These are phyloP conservation scores for Aphelinus certus DNA, from an alignment of 1,140 invertebrate species.

Conservation along the genomic window DNA sequence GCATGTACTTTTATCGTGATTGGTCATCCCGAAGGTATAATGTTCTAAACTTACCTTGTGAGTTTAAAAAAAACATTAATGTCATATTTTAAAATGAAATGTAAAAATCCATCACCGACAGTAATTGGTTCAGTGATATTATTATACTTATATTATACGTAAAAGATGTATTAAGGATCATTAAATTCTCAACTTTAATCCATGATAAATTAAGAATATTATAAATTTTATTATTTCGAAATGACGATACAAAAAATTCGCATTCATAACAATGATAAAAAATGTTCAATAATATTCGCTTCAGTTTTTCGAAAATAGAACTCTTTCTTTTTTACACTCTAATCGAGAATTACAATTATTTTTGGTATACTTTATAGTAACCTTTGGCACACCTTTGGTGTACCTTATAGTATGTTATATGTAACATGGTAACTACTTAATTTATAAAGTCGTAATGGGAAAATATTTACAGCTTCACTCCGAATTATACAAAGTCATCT, in stretches of 20 bases:
- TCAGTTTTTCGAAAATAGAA: slow-evolving; percentile 8
- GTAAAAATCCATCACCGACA: too few relatives aligned
- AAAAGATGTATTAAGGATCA: too few relatives aligned
- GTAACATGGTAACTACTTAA: slow-evolving; percentile 46
- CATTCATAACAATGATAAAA: slow-evolving; percentile 47
- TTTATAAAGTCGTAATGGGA: slow-evolving; percentile 27
- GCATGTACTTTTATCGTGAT: too few relatives aligned
- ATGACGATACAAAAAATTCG: slow-evolving; percentile 45
- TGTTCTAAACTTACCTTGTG: too few relatives aligned
- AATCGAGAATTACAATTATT: slow-evolving; percentile 14
- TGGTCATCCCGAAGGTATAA: too few relatives aligned
- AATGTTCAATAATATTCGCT: slow-evolving; percentile 31
- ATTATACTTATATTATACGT: too few relatives aligned
- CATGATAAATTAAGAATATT: slow-evolving; percentile 42
- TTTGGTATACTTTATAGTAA: slow-evolving; percentile 19
- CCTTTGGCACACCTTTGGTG: too few relatives aligned
- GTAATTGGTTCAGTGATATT: too few relatives aligned
- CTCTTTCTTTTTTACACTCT: slow-evolving; percentile 3
- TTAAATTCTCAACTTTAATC: too few relatives aligned
- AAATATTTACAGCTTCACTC: slow-evolving; percentile 46
- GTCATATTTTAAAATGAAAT: too few relatives aligned
- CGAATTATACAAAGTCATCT: slow-evolving; percentile 37
- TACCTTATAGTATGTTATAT: too few relatives aligned
- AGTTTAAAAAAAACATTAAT: too few relatives aligned
- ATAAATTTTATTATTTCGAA: slow-evolving; percentile 43